Percentiles rank a stretch among this genome's conserved stretches.
Evolutionary conservation across 2,797 vertebrate genomes (phyloP).

Genomic region (Tarsius wallacei): DNA sequence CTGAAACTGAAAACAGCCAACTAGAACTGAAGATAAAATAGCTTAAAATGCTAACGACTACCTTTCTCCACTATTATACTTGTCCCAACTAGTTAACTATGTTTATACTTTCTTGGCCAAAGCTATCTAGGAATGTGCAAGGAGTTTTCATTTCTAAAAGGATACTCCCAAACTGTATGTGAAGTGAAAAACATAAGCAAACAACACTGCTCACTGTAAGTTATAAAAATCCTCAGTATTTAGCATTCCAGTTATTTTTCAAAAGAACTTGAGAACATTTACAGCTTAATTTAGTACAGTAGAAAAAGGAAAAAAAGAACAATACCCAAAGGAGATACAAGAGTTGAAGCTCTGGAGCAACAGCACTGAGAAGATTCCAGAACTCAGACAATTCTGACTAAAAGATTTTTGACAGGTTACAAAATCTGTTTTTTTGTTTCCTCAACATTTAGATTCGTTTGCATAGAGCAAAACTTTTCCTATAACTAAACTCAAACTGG

Average conservation of each 20-base stretch:
- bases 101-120: conserved; percentile 35
- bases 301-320: background rate
- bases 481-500: conserved; percentile 7
- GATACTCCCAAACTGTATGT: background rate
- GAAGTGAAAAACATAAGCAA: background rate
- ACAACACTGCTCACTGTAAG: background rate
- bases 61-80: conserved; percentile 39
- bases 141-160: conserved; percentile 23
- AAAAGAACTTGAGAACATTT: background rate
- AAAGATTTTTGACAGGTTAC: conserved; percentile 41
- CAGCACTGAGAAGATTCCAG: background rate
- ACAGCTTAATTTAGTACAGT: background rate
- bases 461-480: conserved; percentile 12
- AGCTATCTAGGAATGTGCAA: background rate
- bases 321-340: background rate
- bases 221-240: background rate
- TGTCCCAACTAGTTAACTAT: background rate
- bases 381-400: background rate
- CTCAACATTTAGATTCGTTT: conserved; percentile 40
- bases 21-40: conserved; percentile 35
- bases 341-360: background rate
- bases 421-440: conserved; percentile 32
- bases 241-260: conserved; percentile 24
- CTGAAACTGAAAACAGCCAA: conserved; percentile 33
- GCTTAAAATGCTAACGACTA: background rate